phyloP scores from a whole-genome alignment of 2,113 vertebrate species.

The Nasalis larvatus region DNA sequence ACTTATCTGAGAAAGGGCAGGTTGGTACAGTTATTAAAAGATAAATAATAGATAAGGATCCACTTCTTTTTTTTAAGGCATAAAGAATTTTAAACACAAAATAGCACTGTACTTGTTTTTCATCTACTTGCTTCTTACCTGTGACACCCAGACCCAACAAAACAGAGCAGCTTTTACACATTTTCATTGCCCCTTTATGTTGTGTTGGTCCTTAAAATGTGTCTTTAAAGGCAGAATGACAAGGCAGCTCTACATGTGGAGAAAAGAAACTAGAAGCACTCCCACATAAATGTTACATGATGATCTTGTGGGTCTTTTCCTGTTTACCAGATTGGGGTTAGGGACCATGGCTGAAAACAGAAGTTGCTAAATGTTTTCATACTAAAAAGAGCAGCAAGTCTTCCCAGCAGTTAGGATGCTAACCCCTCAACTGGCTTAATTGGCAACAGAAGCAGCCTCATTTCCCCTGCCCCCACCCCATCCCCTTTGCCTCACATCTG shows the following conservation, averaged over 20 bases:
- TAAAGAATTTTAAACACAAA: constrained; percentile 47
- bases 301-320: not conserved
- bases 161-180: not conserved
- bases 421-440: not conserved
- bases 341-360: not conserved
- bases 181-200: not conserved
- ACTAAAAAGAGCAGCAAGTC: not conserved
- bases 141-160: not conserved
- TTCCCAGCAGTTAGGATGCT: not conserved
- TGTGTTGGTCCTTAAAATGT: not conserved
- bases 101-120: constrained; percentile 20
- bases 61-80: not conserved
- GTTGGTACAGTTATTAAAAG: constrained; percentile 60
- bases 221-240: not conserved
- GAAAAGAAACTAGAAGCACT: not conserved
- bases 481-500: not conserved
- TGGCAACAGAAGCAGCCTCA: not conserved
- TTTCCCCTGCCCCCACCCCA: too few species aligned
- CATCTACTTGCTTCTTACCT: not conserved
- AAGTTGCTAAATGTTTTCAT: not conserved
- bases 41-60: constrained; percentile 73
- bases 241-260: not conserved
- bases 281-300: not conserved
- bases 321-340: not conserved
- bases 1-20: constrained; percentile 55